Evolutionary conservation across 2,113 vertebrate genomes (phyloP).

Genomic region (Cynopterus brachyotis): DNA sequence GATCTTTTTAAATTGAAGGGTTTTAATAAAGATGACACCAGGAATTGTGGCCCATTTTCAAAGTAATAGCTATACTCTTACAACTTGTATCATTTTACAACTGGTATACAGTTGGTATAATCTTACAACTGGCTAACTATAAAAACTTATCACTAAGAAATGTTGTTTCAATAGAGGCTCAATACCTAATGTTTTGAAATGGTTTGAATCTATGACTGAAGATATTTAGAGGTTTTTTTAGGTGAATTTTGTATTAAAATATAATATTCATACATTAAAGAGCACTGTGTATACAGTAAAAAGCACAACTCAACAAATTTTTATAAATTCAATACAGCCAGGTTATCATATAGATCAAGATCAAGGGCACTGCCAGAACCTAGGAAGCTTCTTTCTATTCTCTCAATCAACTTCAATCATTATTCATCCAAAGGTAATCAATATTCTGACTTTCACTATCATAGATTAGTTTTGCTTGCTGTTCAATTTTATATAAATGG

Average conservation of each 20-base stretch:
- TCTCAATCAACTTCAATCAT: background rate
- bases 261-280: background rate
- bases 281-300: background rate
- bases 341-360: background rate
- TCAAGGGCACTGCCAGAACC: background rate
- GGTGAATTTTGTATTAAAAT: background rate
- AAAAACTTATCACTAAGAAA: background rate
- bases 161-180: background rate
- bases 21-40: constrained; percentile 22
- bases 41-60: background rate
- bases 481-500: background rate
- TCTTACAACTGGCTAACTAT: background rate
- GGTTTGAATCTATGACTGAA: constrained; percentile 1
- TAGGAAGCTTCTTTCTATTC: background rate
- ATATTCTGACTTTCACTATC: background rate
- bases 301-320: background rate
- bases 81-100: background rate
- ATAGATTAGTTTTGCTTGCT: background rate
- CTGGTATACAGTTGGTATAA: background rate
- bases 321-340: background rate
- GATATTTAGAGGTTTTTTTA: background rate
- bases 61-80: background rate
- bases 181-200: background rate
- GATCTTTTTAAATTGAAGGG: background rate
- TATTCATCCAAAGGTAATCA: background rate